Evolutionary conservation across 1,140 invertebrate genomes (phyloP), one percentile per base, ranked within the genome.

Genomic region (Ruditapes philippinarum): DNA sequence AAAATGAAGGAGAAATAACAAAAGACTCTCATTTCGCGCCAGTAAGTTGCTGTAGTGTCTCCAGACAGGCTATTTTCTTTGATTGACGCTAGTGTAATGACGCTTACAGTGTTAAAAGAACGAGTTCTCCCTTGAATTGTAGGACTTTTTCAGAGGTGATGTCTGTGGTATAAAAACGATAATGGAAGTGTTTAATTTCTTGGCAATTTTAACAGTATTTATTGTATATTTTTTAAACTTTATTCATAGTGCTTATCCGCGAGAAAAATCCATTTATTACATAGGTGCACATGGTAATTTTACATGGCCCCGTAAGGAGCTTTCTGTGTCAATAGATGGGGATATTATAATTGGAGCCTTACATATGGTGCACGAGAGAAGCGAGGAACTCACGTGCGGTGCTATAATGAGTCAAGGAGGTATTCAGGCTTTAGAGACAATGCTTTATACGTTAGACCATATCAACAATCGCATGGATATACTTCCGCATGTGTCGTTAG

Each of bases 361-460:
- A 4, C 99, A 99, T 98, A 99, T 99, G 98, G 98, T 98, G 0
- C 98, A 99, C 96, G 98, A 98, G 91, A 96, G 98, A n/a, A 95
- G 96, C 83, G 98, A 98, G 93, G 97, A 98, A 91, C 96, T 96
- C 36, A 97, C 97, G 81, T 99, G 98, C 94, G 98, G 98, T 0
- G 98, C 97, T 0, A 97, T 99, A 12, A 99, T 99, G 98, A 98
- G 98, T 0, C 98, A 99, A 95, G 98, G 98, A 0, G 98, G 98
- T 0, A 96, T 97, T 17, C 97, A 99, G 94, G 98, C 98, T 0
- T 94, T 99, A 79, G 98, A 99, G 94, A 97, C 97, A 0, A 99
- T 99, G 98, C 96, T 99, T 7, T 99, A 98, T 94, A 99, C 98
- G 0, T 93, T 99, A 91, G 98, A 99, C 95, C 96, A 97, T 81